These are phyloP conservation scores for Lathronympha strigana DNA, from an alignment of 2,888 invertebrate species.

Conservation along the genomic window DNA sequence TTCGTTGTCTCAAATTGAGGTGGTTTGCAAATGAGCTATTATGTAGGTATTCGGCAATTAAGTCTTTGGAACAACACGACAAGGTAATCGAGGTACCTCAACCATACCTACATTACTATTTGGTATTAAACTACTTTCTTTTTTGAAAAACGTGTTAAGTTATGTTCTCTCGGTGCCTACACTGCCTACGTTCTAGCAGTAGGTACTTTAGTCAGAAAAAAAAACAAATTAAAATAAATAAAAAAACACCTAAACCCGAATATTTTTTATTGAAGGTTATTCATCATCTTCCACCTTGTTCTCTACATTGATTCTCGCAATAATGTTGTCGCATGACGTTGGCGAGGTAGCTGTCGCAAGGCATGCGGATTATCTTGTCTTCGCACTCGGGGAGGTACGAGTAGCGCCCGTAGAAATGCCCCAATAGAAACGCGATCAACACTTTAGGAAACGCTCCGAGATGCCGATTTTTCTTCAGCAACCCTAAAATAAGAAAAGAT, in stretches of 20 bases:
- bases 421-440: constrained; percentile 84
- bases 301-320: constrained; percentile 42
- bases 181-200: too few relatives aligned
- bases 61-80: too few relatives aligned
- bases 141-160: too few relatives aligned
- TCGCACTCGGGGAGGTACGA: constrained; percentile 89
- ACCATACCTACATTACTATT: too few relatives aligned
- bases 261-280: background rate
- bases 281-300: background rate
- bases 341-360: constrained; percentile 87
- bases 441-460: constrained; percentile 90
- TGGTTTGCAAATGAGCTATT: too few relatives aligned
- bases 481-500: constrained; percentile 80
- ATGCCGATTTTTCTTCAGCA: constrained; percentile 80
- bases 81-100: too few relatives aligned
- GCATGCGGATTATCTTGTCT: constrained; percentile 88
- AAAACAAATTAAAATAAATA: too few relatives aligned
- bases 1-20: too few relatives aligned
- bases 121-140: too few relatives aligned
- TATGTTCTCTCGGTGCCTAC: too few relatives aligned
- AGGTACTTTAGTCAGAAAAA: too few relatives aligned
- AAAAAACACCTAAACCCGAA: background rate
- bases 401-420: constrained; percentile 90
- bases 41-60: too few relatives aligned
- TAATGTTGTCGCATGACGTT: constrained; percentile 85